Base-by-base conservation (phyloP, 2,113 vertebrate genomes). In the Echinops telfairi region DNA sequence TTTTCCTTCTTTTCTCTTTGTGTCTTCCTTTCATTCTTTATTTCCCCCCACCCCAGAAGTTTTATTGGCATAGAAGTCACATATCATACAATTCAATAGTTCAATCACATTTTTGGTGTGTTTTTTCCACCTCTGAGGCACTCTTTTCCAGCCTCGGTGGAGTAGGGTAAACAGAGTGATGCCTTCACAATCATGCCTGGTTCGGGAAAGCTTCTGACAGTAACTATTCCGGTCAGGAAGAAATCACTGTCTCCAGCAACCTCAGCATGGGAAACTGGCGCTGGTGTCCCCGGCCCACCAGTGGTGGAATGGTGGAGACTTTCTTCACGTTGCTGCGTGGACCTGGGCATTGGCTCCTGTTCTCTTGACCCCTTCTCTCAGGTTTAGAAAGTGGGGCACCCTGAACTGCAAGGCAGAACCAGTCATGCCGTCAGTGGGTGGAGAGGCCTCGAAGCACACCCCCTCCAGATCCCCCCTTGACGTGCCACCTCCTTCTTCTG, bases 401-500 rank as follows among this genome's bases (percentile, higher is more conserved):
- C 93, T 90, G 80, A 80, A 60, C 88, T 64, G 80, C 93, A 94
- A 83, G 47, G 88, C 90, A 95, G 88, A 95, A 75, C 88, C 70
- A 81, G 43, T 81, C 25, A 2, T 86, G 86, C 15, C 94, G 94
- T 89, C 85, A 88, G 95, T 78, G 93, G 94, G 96, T 64, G 93
- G 94, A 85, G 93, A 95, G 94, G 58, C 47, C 25, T 77, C 38
- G 27, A 88, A 77, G 73, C 9, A 78, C 47, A 53, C 47, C 5
- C 47, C 47, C 47, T 53, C 47, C 47, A 6, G 10, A 53, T 53
- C 47, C 47, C 12, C 31, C 85, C 84, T 73, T 80, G 75, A 81
- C 4, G 11, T 70, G 70, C 83, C 97, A 96, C 0, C 12, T 95
- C 97, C 70, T 93, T 95, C 93, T 97, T 93, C 94, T 95, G 95